These are phyloP conservation scores for Ectemnius cavifrons DNA, from an alignment of 2,888 invertebrate species.

Conservation along the genomic window DNA sequence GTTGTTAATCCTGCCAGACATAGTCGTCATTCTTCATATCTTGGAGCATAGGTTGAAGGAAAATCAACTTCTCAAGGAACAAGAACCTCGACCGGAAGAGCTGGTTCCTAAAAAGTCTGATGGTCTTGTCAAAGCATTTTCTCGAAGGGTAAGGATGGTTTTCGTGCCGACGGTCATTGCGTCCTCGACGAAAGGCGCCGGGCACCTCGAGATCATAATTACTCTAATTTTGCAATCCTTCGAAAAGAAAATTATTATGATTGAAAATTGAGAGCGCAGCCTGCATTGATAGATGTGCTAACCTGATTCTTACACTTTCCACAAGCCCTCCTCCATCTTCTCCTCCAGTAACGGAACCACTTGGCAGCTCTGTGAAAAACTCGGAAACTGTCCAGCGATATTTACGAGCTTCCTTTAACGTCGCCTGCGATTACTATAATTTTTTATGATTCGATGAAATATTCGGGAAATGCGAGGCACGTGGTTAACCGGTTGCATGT, in stretches of 20 bases:
- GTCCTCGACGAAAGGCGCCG: conserved; percentile 48
- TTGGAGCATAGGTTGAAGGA: background rate
- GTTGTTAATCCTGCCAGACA: background rate
- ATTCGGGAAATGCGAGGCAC: background rate
- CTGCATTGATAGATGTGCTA: conserved; percentile 2
- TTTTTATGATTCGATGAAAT: background rate
- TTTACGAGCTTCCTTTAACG: conserved; percentile 8
- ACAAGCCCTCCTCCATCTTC: conserved; percentile 24
- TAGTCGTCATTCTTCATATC: background rate
- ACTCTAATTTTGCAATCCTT: conserved; percentile 44
- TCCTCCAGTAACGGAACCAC: conserved; percentile 31
- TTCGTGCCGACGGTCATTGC: conserved; percentile 67
- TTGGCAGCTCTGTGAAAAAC: conserved; percentile 25
- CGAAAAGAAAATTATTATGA: background rate
- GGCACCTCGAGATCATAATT: conserved; percentile 67
- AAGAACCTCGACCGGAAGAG: conserved; percentile 12
- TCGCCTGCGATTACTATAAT: background rate
- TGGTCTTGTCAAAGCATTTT: conserved; percentile 56
- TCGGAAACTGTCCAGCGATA: conserved; percentile 41
- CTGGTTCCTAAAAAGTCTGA: conserved; percentile 13
- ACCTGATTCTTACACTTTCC: conserved; percentile 28
- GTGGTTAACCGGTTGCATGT: background rate
- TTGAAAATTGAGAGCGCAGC: background rate
- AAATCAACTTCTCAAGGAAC: background rate
- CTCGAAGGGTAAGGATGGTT: conserved; percentile 69